These are phyloP conservation scores for Hipparchia sbordonii DNA, from an alignment of 2,888 invertebrate genomes.

Conservation along the genomic window DNA sequence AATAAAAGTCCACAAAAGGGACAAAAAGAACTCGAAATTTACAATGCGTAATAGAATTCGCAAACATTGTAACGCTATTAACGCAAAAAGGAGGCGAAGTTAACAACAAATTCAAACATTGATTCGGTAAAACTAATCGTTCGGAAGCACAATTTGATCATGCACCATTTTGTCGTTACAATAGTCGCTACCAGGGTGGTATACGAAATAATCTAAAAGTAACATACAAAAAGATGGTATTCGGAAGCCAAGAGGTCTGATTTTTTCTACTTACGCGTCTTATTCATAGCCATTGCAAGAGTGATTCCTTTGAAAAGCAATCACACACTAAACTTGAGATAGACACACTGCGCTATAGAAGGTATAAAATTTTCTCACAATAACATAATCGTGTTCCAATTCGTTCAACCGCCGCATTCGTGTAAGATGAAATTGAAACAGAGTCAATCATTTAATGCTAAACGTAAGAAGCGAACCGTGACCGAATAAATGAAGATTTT, in stretches of 20 bases:
- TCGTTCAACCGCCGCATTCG: slow-evolving; percentile 78
- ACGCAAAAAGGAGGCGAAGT: slow-evolving; percentile 78
- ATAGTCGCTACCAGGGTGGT: slow-evolving; percentile 72
- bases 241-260: slow-evolving; percentile 44
- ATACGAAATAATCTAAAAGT: slow-evolving; percentile 49
- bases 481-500: slow-evolving; percentile 80
- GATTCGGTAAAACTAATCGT: slow-evolving; percentile 73
- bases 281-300: slow-evolving; percentile 71
- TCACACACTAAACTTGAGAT: slow-evolving; percentile 69
- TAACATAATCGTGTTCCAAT: slow-evolving; percentile 79
- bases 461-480: slow-evolving; percentile 78
- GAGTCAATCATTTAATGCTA: slow-evolving; percentile 81
- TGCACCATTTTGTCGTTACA: slow-evolving; percentile 70
- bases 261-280: slow-evolving; percentile 70
- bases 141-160: slow-evolving; percentile 74
- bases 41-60: slow-evolving; percentile 81
- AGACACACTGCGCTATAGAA: slow-evolving; percentile 65
- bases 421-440: slow-evolving; percentile 82
- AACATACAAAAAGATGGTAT: slow-evolving; percentile 43
- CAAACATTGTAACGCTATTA: slow-evolving; percentile 81
- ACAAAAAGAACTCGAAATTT: slow-evolving; percentile 60
- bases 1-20: slow-evolving; percentile 63
- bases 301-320: slow-evolving; percentile 66
- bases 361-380: slow-evolving; percentile 79
- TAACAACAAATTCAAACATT: slow-evolving; percentile 81